Evolutionary conservation across 2,113 vertebrate genomes (phyloP).

Genomic region (Colossoma macropomum): DNA sequence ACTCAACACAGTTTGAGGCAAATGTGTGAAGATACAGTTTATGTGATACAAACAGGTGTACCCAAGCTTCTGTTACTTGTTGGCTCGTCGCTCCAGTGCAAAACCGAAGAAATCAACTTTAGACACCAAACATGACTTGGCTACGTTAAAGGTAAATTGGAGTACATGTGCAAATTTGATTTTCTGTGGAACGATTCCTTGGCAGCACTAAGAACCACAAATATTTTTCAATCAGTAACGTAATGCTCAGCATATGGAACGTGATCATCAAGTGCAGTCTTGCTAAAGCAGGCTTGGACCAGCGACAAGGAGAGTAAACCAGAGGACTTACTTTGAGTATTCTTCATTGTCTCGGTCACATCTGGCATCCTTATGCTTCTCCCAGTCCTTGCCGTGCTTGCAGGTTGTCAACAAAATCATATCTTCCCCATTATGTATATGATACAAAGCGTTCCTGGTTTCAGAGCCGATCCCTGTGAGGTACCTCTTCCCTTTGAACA

Average conservation of each 20-base stretch:
- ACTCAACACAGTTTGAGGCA: too few relatives aligned
- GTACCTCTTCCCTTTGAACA: constrained; percentile 84
- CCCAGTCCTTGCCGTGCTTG: constrained; percentile 84
- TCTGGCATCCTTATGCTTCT: constrained; percentile 80
- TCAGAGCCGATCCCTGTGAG: constrained; percentile 83
- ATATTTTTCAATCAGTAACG: neutral
- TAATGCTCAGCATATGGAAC: neutral
- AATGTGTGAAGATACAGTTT: too few relatives aligned
- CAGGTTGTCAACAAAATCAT: constrained; percentile 82
- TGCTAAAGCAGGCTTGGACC: neutral
- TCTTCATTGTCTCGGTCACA: constrained; percentile 79
- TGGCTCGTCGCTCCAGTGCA: too few relatives aligned
- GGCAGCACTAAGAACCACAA: neutral
- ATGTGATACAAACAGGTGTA: too few relatives aligned
- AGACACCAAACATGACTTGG: too few relatives aligned
- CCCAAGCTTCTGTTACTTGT: too few relatives aligned
- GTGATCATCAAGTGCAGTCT: neutral
- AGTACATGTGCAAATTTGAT: neutral
- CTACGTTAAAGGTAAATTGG: too few relatives aligned
- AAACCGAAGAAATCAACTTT: too few relatives aligned
- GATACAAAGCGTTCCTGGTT: constrained; percentile 82
- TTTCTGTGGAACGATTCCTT: neutral
- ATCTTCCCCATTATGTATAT: constrained; percentile 81
- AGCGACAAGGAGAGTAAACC: constrained; percentile 26
- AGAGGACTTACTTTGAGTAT: constrained; percentile 80